These are phyloP conservation scores for Pleuronectes platessa DNA, from an alignment of 2,113 vertebrate species.

Conservation along the genomic window DNA sequence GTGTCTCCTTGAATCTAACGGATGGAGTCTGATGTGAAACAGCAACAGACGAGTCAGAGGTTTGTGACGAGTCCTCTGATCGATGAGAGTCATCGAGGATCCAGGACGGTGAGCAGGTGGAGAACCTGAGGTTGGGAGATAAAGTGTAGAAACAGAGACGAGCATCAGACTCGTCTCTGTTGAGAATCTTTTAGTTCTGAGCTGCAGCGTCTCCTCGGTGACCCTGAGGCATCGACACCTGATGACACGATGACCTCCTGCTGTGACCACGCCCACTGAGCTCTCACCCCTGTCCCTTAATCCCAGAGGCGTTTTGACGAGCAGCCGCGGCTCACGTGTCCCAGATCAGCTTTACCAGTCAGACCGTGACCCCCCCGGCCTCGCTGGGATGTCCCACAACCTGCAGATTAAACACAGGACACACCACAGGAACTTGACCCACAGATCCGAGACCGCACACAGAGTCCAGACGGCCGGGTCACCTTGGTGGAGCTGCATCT, in stretches of 20 bases:
- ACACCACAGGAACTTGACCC: neutral
- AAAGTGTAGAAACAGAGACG: too few relatives aligned
- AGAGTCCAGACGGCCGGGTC: neutral
- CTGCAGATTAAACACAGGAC: conserved; percentile 34
- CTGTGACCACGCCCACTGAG: neutral
- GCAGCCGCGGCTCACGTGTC: conserved; percentile 35
- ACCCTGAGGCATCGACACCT: too few relatives aligned
- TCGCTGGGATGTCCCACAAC: conserved; percentile 27
- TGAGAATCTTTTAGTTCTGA: neutral
- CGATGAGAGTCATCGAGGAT: too few relatives aligned
- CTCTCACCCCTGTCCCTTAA: conserved; percentile 59
- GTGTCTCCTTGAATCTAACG: too few relatives aligned
- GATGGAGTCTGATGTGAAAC: too few relatives aligned
- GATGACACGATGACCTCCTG: neutral
- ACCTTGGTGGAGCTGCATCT: neutral
- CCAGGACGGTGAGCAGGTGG: too few relatives aligned
- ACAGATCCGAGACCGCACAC: neutral
- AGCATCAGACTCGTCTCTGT: neutral
- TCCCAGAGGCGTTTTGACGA: conserved; percentile 11
- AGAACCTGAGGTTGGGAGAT: too few relatives aligned
- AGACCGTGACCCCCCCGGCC: neutral
- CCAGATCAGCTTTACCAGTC: conserved; percentile 39
- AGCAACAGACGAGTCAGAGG: too few relatives aligned
- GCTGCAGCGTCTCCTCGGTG: neutral
- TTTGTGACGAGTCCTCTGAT: too few relatives aligned